Evolutionary conservation across 2,888 invertebrate species (phyloP).

Genomic region (Parochlus steinenii): DNA sequence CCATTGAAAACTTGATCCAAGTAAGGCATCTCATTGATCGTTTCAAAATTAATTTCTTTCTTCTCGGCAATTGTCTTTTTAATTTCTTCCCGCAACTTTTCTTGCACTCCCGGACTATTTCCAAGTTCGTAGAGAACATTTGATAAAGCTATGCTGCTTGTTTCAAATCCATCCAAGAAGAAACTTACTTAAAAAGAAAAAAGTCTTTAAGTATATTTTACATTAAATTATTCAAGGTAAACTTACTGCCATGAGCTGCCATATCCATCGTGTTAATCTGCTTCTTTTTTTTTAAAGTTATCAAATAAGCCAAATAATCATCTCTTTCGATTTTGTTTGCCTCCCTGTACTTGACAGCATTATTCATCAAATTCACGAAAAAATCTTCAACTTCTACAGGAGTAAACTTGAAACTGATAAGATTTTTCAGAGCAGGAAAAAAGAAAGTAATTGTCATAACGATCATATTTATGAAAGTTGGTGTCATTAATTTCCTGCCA

Average conservation of each 20-base stretch:
- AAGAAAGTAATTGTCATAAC: constrained; percentile 14
- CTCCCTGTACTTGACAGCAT: constrained; percentile 15
- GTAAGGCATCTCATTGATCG: constrained; percentile 19
- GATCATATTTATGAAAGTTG: constrained; percentile 13
- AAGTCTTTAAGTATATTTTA: too few relatives aligned
- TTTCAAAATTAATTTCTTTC: constrained; percentile 18
- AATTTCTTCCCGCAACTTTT: constrained; percentile 20
- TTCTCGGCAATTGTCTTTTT: constrained; percentile 15
- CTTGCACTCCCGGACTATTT: constrained; percentile 18
- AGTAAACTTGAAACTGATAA: constrained; percentile 14
- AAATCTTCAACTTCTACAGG: constrained; percentile 14
- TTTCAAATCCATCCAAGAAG: constrained; percentile 21
- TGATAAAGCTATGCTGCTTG: constrained; percentile 18
- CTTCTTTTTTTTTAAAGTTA: constrained; percentile 17
- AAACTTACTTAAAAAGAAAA: constrained; percentile 20
- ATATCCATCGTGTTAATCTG: constrained; percentile 18
- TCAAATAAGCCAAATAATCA: constrained; percentile 17
- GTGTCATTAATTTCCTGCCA: constrained; percentile 14
- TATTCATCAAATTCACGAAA: constrained; percentile 15
- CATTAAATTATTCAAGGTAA: too few relatives aligned
- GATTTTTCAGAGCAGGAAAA: constrained; percentile 15
- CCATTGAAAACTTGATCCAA: constrained; percentile 21
- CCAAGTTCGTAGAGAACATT: constrained; percentile 19
- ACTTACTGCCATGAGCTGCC: constrained; percentile 22
- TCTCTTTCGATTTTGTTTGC: constrained; percentile 14